phyloP scores from a whole-genome alignment of 2,797 vertebrate species.

The Nyctibius grandis region DNA sequence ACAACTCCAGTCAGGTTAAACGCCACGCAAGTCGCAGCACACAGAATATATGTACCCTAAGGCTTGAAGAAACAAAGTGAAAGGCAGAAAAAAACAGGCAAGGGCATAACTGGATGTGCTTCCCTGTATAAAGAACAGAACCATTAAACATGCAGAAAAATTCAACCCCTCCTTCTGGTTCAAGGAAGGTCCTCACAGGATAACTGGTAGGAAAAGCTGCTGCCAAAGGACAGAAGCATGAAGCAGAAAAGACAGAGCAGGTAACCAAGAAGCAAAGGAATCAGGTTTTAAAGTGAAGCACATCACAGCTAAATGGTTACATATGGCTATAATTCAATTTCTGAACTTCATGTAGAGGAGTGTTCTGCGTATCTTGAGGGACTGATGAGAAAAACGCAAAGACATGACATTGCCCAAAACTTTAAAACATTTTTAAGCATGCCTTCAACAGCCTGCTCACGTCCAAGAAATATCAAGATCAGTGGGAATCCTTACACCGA shows the following conservation, averaged over 20 bases:
- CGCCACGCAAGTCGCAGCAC: background rate
- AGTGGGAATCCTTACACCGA: background rate
- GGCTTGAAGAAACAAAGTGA: background rate
- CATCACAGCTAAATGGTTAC: background rate
- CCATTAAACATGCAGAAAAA: background rate
- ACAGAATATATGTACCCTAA: rapidly evolving
- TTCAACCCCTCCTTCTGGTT: background rate
- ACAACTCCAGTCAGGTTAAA: background rate
- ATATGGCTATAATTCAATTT: background rate
- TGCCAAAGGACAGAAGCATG: background rate
- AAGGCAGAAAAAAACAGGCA: background rate
- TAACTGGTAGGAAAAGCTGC: background rate
- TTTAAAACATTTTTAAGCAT: rapidly evolving
- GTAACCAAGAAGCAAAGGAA: background rate
- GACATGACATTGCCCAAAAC: background rate
- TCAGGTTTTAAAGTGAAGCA: background rate
- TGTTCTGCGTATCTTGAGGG: background rate
- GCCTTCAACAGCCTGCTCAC: background rate
- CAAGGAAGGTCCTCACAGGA: background rate
- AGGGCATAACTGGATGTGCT: background rate
- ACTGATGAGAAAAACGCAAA: background rate
- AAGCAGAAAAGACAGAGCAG: background rate
- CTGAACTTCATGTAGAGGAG: background rate
- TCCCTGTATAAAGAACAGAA: background rate
- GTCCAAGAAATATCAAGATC: background rate